Conservation (phyloP, 2,888 invertebrate genomes). For the Meteorus colon region DNA sequence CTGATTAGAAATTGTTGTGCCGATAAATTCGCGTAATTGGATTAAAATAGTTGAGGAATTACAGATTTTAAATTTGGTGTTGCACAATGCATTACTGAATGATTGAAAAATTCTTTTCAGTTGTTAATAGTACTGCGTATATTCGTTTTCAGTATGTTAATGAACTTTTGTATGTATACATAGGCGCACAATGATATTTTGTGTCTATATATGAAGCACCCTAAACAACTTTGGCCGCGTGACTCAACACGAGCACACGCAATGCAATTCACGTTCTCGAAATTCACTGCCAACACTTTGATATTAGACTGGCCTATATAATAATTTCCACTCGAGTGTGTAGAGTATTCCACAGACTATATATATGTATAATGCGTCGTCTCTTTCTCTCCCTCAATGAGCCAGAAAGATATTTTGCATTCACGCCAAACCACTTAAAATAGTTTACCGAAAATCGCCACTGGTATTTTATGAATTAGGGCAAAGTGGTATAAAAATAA, state of each 20-base stretch:
- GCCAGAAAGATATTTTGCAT: not conserved
- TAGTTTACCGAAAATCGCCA: not conserved
- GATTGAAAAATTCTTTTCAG: too few relatives aligned
- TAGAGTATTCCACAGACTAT: not conserved
- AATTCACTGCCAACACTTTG: constrained; percentile 28
- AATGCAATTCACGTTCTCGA: constrained; percentile 26
- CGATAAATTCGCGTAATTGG: too few relatives aligned
- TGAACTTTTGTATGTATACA: too few relatives aligned
- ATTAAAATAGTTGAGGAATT: too few relatives aligned
- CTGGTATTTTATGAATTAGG: not conserved
- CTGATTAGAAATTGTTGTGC: too few relatives aligned
- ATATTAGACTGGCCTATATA: constrained; percentile 6
- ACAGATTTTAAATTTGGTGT: too few relatives aligned
- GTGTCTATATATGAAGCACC: not conserved
- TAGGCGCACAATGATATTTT: too few relatives aligned
- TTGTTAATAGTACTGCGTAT: too few relatives aligned
- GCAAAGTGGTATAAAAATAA: constrained; percentile 5
- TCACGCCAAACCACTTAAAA: constrained; percentile 15
- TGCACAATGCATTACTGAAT: too few relatives aligned
- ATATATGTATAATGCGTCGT: not conserved
- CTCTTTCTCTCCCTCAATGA: not conserved
- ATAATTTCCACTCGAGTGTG: constrained; percentile 10
- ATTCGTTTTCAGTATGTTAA: too few relatives aligned
- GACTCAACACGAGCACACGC: constrained; percentile 6
- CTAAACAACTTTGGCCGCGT: constrained; percentile 14